phyloP scores from a whole-genome alignment of 2,888 invertebrate species.

The Salpingus planirostris region DNA sequence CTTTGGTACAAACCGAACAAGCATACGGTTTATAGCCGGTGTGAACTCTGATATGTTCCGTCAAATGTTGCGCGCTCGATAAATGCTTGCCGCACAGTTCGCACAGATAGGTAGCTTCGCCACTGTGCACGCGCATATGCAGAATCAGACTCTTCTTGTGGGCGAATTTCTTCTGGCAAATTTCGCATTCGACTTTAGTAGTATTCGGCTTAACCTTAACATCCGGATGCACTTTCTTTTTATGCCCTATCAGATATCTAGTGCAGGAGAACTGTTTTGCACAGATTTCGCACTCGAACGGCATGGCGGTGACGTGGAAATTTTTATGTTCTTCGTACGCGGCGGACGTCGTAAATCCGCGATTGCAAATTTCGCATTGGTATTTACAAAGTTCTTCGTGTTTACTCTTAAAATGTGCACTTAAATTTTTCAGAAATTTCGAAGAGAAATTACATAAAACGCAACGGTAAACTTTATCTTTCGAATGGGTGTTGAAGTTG shows the following conservation, averaged over 20 bases:
- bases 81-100: constrained; percentile 28
- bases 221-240: constrained; percentile 12
- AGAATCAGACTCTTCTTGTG: constrained; percentile 29
- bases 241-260: constrained; percentile 44
- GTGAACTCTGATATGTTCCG: constrained; percentile 27
- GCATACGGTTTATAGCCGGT: constrained; percentile 29
- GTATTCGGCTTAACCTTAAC: constrained; percentile 10
- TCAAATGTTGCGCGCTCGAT: constrained; percentile 23
- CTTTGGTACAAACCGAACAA: constrained; percentile 25
- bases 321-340: constrained; percentile 49
- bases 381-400: constrained; percentile 40
- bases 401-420: constrained; percentile 32
- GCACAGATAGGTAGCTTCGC: constrained; percentile 27
- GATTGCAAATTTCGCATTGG: constrained; percentile 46
- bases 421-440: constrained; percentile 25
- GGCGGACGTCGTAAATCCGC: constrained; percentile 47
- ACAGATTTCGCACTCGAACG: constrained; percentile 46
- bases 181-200: constrained; percentile 28
- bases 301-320: constrained; percentile 45
- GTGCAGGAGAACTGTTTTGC: constrained; percentile 45
- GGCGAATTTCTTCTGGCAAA: constrained; percentile 34
- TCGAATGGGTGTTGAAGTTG: constrained; percentile 26
- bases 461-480: constrained; percentile 29
- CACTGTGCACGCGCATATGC: constrained; percentile 29
- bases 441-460: constrained; percentile 32